Percentiles rank a stretch among this genome's conserved stretches.
Conservation (phyloP, 2,113 vertebrate species). For the Ginglymostoma cirratum region DNA sequence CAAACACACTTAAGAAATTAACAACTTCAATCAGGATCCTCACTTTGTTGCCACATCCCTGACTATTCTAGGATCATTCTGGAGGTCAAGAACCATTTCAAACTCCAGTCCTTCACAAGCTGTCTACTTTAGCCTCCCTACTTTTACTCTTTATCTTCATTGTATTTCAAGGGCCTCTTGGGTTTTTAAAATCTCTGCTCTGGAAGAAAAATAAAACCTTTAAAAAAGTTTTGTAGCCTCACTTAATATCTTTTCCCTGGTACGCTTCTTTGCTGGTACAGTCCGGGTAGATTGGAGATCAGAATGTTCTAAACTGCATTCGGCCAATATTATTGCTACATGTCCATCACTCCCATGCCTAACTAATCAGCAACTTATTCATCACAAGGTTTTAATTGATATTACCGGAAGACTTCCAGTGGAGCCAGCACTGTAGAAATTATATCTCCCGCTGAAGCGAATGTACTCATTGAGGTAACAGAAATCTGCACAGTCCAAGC, state of each 20-base stretch:
- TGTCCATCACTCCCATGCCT: too few species aligned
- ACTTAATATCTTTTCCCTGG: not conserved
- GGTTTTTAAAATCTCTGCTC: not conserved
- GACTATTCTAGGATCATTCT: not conserved
- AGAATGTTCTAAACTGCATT: not conserved
- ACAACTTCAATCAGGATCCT: not conserved
- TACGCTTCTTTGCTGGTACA: not conserved
- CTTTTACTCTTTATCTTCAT: not conserved
- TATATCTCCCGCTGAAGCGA: slow-evolving; percentile 69
- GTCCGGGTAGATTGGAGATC: not conserved
- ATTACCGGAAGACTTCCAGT: slow-evolving; percentile 92
- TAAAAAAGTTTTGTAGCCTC: not conserved
- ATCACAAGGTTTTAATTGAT: not conserved
- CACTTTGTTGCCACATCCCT: not conserved
- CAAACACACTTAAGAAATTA: too few species aligned
- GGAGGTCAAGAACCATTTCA: not conserved
- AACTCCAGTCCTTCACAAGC: not conserved
- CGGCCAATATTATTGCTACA: not conserved
- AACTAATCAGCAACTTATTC: not conserved
- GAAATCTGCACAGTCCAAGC: slow-evolving; percentile 92
- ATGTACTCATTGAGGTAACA: slow-evolving; percentile 64
- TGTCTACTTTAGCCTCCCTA: not conserved
- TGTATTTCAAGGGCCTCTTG: not conserved
- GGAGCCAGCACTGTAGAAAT: slow-evolving; percentile 86
- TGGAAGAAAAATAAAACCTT: not conserved